Base-by-base conservation (phyloP, 1,140 invertebrate genomes). In the Drosophila gunungcola region DNA sequence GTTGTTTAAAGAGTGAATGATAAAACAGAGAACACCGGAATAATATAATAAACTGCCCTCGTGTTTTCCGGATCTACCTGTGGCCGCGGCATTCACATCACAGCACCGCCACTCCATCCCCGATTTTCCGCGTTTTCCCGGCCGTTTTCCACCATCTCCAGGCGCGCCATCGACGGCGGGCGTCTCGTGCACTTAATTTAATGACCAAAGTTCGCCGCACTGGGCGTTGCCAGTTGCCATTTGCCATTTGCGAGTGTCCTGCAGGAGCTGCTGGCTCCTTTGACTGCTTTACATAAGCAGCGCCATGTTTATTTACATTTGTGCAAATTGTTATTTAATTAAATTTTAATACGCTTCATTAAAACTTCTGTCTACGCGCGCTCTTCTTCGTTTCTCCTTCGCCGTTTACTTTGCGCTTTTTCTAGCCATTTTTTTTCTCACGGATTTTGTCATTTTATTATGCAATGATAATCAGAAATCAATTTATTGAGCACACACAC, bases 301-400 rank as follows among this genome's bases (percentile, higher is more conserved):
- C 82, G 54, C 52, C 74, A 69, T 82, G 78, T 86, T 86, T 86
- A 86, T 86, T 86, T 86, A 86, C 83, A 86, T 86, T 86, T 76
- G 78, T 76, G 83, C 83, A 86, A 86, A 86, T 86, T 86, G 83
- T 86, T 86, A 86, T 86, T 88, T 88, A 86, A 86, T 86, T 88
- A 79, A 88, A 86, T 88, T 86, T 82, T 86, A 86, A 86, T 88
- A 88, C 83, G 83, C 83, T 86, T 86, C 75, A 88, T 86, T 86
- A 86, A 75, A 78, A 81, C 82, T 78, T 81, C 78, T 86, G 82
- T 65, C 70, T 63, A 43, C 29, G 38, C 53, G 54, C 55, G 27
- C 56, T 21, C 73, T 42, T 43, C 25, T 42, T 43, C 25, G 12
- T 5, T 16, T 45, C 16, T 73, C 48, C 54, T 42, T 39, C n/a